These are phyloP conservation scores for Podarcis siculus DNA, from an alignment of 2,797 vertebrate genomes.

Conservation along the genomic window DNA sequence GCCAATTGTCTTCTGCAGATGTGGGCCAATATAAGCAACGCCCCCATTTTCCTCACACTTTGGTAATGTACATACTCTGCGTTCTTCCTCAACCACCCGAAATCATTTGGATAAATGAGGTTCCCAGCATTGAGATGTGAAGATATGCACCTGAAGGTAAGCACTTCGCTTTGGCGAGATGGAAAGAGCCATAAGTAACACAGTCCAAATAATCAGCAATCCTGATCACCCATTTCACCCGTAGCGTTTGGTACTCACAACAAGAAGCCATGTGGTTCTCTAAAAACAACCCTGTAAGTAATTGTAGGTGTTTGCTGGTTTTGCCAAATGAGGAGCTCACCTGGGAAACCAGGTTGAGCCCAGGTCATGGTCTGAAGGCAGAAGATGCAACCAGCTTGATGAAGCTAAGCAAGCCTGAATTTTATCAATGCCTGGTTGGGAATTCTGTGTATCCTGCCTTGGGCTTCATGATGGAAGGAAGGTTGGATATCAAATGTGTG, in stretches of 20 bases:
- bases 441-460: not conserved
- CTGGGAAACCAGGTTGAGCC: not conserved
- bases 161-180: not conserved
- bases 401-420: not conserved
- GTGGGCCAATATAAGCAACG: not conserved
- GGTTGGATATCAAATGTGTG: not conserved
- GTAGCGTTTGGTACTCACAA: not conserved
- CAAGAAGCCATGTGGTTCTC: not conserved
- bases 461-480: not conserved
- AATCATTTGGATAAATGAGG: conserved; percentile 28
- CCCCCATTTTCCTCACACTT: not conserved
- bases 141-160: not conserved
- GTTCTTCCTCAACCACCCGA: not conserved
- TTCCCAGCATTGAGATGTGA: not conserved
- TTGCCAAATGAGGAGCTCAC: not conserved
- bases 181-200: not conserved
- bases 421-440: not conserved
- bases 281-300: not conserved
- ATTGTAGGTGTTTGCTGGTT: not conserved
- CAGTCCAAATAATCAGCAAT: not conserved
- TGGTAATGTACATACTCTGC: not conserved
- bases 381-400: not conserved
- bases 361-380: not conserved
- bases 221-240: not conserved
- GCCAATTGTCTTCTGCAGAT: not conserved